phyloP scores from a whole-genome alignment of 2,797 vertebrate species.

The Morus bassanus region DNA sequence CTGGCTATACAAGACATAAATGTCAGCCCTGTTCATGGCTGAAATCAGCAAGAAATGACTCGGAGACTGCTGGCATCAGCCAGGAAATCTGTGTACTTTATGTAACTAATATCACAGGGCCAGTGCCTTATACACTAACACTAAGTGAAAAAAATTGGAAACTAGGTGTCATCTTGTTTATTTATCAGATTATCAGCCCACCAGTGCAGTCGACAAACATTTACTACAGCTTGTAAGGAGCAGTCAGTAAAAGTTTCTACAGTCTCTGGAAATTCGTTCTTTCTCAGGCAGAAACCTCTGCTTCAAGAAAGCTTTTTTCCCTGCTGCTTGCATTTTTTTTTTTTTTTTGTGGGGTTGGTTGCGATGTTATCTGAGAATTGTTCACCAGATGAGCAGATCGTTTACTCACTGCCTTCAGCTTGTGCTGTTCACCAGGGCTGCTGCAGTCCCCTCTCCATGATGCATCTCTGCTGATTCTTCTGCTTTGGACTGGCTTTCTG shows the following conservation, averaged over 20 bases:
- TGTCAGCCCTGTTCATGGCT: background rate
- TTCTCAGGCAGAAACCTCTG: background rate
- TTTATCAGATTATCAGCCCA: constrained; percentile 11
- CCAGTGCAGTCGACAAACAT: background rate
- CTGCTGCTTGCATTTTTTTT: background rate
- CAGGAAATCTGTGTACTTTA: background rate
- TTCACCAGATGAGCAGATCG: background rate
- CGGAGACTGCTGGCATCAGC: background rate
- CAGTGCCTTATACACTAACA: background rate
- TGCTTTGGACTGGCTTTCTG: background rate
- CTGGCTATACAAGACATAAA: background rate
- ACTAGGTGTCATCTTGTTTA: background rate
- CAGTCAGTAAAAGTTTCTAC: background rate
- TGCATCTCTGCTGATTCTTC: background rate
- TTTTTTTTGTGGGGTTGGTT: background rate
- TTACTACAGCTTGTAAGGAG: background rate
- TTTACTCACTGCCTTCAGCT: background rate
- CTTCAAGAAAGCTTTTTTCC: background rate
- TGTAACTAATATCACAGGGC: background rate
- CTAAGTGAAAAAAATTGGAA: background rate
- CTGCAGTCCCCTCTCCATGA: background rate
- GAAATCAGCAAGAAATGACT: background rate
- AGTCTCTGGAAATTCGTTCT: background rate
- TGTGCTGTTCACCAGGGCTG: background rate
- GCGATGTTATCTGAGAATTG: background rate